phyloP scores from a whole-genome alignment of 1,140 invertebrate genomes.

The Trinorchestia longiramus region DNA sequence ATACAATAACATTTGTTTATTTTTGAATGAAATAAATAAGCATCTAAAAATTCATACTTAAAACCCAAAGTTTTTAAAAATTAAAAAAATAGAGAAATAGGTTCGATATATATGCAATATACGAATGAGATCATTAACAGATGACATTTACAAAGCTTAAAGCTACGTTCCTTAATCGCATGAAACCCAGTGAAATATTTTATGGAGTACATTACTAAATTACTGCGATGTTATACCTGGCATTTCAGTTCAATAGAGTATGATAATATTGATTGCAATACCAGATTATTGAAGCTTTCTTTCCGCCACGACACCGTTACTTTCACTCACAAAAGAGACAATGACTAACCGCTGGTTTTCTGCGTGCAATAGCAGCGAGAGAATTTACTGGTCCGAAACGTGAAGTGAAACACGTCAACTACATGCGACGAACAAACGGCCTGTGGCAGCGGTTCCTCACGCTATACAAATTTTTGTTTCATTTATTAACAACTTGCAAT shows the following conservation, averaged over 20 bases:
- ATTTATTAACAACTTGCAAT: not conserved
- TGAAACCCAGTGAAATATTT: not conserved
- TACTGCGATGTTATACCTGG: too few relatives aligned
- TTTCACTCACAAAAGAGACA: not conserved
- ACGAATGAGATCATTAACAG: too few relatives aligned
- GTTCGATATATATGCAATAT: too few relatives aligned
- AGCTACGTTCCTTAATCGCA: not conserved
- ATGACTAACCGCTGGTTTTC: not conserved
- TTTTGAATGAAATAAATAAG: too few relatives aligned
- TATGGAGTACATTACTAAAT: too few relatives aligned
- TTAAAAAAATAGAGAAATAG: too few relatives aligned
- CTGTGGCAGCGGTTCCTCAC: not conserved
- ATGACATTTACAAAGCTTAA: not conserved
- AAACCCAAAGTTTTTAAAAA: too few relatives aligned
- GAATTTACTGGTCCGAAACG: not conserved
- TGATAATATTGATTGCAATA: not conserved
- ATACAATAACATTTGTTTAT: too few relatives aligned
- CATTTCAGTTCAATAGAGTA: too few relatives aligned
- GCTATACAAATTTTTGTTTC: not conserved
- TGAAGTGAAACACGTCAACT: too few relatives aligned
- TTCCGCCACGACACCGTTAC: not conserved
- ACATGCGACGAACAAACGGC: not conserved
- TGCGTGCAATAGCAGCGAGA: not conserved
- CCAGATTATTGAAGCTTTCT: not conserved
- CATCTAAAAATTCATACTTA: too few relatives aligned